Evolutionary conservation across 2,888 invertebrate genomes (phyloP), one percentile per base, ranked within the genome.

Genomic region (Leptogaster cylindrica): DNA sequence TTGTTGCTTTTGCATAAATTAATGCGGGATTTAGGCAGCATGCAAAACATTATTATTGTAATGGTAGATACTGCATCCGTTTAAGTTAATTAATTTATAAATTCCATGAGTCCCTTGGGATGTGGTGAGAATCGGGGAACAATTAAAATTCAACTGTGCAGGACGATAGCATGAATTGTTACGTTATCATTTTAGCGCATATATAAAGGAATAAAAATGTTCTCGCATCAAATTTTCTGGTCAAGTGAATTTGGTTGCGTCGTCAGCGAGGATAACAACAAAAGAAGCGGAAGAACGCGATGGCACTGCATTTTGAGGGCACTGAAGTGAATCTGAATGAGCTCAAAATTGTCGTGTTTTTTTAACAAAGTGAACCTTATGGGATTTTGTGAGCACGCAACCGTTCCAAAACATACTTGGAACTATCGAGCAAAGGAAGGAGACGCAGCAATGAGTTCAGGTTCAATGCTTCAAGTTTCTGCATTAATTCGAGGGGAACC

Each of bases 201-300:
- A 14, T 2, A 18, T 41, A n/a, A n/a, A n/a, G n/a, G n/a, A 14
- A 14, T 16, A 3, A 5, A 18, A 12, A 18, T 18, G n/a, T 41
- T 41, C 41, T 18, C 41, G 18, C 41, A 41, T 14, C 18, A 41
- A 41, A 41, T 41, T 41, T 41, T 41, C 41, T 18, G 41, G 10
- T 41, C 41, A 41, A 16, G 3, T 41, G 41, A 10, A 16, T 16
- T 16, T 41, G 16, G 10, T 31, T 31, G 31, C 31, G 31, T 8
- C 10, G 12, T 41, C 14, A 14, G 6, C 14, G n/a, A n/a, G 41
- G 41, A 41, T 18, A 41, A 41, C 14, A 3, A 41, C 16, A n/a
- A 41, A 16, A 39, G 14, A 14, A 4, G 4, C 14, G 16, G 14
- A 14, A 39, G 14, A 41, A 41, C 18, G 14, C 3, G 18, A 41